phyloP scores from a whole-genome alignment of 2,113 vertebrate species.

The Cervus canadensis region DNA sequence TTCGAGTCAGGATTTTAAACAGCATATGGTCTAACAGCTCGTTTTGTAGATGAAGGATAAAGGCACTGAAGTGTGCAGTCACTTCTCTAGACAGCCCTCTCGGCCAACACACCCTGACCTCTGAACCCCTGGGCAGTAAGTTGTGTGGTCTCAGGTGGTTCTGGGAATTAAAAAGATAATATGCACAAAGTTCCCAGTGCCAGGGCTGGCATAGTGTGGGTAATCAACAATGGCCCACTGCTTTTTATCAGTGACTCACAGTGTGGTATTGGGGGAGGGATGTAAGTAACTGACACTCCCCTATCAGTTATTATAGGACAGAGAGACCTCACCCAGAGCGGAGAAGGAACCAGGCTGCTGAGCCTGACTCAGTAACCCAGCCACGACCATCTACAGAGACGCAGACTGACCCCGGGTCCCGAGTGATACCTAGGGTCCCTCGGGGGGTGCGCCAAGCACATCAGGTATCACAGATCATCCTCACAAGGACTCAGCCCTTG shows the following conservation, averaged over 20 bases:
- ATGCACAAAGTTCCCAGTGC: neutral
- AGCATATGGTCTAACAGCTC: neutral
- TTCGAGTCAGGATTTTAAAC: neutral
- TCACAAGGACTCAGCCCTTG: neutral
- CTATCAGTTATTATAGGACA: neutral
- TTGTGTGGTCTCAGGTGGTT: neutral
- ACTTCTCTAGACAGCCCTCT: rapidly evolving
- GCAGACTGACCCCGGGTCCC: neutral
- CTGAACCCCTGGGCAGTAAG: neutral
- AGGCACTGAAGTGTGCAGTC: neutral
- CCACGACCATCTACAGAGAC: neutral
- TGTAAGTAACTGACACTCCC: neutral
- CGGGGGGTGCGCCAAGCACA: neutral
- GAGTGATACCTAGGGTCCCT: neutral
- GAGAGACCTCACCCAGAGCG: neutral
- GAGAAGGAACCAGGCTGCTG: neutral
- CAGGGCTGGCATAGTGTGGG: neutral
- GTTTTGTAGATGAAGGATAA: neutral
- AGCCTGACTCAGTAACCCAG: neutral
- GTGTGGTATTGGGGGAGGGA: neutral
- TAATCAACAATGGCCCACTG: neutral
- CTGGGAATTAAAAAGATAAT: conserved; percentile 2
- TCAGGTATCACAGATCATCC: neutral
- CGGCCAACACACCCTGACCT: neutral
- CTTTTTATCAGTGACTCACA: conserved; percentile 48